These are phyloP conservation scores for Pangasianodon gigas DNA, from an alignment of 2,113 vertebrate genomes.

Conservation along the genomic window DNA sequence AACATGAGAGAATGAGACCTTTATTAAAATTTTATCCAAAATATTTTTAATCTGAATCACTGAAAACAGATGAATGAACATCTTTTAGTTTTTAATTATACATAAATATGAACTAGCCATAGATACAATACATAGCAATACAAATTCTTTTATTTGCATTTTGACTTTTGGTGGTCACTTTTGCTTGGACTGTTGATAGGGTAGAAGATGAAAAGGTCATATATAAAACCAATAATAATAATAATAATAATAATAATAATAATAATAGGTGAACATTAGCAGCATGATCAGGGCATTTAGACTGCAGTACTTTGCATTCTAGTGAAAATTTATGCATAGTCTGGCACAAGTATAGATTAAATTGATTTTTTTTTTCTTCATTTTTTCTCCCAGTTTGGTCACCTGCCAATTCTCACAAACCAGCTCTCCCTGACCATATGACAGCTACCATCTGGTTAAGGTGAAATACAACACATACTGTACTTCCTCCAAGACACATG, in stretches of 20 bases:
- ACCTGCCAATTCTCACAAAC: not conserved
- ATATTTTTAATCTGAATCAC: not conserved
- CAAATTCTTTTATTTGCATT: no score
- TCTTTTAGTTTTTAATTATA: not conserved
- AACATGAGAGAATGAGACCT: not conserved
- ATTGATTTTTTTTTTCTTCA: not conserved
- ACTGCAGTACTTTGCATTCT: not conserved
- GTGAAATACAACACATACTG: not conserved
- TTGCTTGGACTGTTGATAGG: not conserved
- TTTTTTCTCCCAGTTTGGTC: not conserved
- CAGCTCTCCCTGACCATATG: not conserved
- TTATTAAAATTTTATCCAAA: not conserved
- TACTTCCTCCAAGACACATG: not conserved
- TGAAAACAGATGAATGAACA: not conserved
- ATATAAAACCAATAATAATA: no score
- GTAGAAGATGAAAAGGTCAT: not conserved
- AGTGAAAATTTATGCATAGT: not conserved
- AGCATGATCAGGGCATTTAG: not conserved
- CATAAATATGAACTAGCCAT: not conserved
- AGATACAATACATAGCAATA: not conserved
- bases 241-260: no score
- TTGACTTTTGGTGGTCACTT: no score
- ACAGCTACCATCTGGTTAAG: no score
- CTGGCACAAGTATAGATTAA: not conserved
- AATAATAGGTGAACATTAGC: not conserved